These are phyloP conservation scores for Homarus gammarus DNA, from an alignment of 2,888 invertebrate genomes.

Conservation along the genomic window DNA sequence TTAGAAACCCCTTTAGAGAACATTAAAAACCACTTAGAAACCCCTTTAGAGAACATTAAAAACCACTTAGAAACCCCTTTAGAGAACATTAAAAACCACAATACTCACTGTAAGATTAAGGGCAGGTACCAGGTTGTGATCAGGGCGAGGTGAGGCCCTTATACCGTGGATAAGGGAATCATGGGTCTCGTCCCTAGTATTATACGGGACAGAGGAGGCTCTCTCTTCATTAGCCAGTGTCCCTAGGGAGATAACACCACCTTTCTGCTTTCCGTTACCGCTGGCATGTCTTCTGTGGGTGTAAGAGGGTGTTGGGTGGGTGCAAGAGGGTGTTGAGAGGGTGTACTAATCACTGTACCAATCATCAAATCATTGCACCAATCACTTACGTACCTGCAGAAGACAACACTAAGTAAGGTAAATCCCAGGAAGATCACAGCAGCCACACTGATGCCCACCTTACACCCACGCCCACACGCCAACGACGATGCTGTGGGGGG, in stretches of 20 bases:
- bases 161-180: constrained; percentile 53
- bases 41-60: no score
- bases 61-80: no score
- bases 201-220: constrained; percentile 44
- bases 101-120: constrained; percentile 52
- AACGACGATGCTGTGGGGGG: neutral
- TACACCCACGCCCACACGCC: constrained; percentile 35
- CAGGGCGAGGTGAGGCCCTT: constrained; percentile 37
- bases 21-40: no score
- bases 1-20: no score
- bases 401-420: constrained; percentile 16
- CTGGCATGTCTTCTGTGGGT: constrained; percentile 22
- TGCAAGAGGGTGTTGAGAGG: neutral
- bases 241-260: constrained; percentile 58
- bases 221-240: constrained; percentile 46
- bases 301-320: neutral
- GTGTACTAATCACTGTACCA: neutral
- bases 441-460: constrained; percentile 36
- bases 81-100: no score
- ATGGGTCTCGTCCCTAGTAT: constrained; percentile 43
- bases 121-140: constrained; percentile 42
- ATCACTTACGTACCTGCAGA: constrained; percentile 43
- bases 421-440: constrained; percentile 23
- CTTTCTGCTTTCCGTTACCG: constrained; percentile 45
- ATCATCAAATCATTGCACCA: neutral